Percentiles rank a stretch among this genome's conserved stretches.
Conservation (phyloP, 2,113 vertebrate genomes). For the Petrocephalus microphthalmus region DNA sequence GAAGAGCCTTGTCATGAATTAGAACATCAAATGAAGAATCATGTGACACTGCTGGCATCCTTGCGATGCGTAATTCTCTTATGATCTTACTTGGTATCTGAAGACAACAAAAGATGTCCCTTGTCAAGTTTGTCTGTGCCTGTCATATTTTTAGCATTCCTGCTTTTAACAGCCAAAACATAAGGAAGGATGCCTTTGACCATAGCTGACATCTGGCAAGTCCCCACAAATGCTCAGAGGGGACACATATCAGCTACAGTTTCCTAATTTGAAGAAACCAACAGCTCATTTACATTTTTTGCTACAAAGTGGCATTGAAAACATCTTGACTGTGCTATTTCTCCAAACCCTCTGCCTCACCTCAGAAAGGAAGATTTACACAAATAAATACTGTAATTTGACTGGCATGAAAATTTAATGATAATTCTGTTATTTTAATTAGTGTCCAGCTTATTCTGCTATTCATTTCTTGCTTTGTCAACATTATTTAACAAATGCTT, state of each 20-base stretch:
- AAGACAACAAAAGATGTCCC: neutral
- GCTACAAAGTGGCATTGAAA: neutral
- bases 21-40: neutral
- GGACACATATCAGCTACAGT: neutral
- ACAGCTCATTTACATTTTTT: neutral
- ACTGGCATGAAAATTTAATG: too few species aligned
- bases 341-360: neutral
- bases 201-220: neutral
- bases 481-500: neutral
- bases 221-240: neutral
- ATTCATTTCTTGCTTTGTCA: neutral
- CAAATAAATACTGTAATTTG: neutral
- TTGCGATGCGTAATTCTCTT: neutral
- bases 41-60: neutral
- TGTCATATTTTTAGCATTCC: neutral
- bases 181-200: neutral
- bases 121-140: neutral
- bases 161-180: neutral
- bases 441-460: neutral
- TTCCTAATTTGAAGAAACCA: constrained; percentile 13
- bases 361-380: neutral
- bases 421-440: neutral
- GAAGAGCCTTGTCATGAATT: neutral
- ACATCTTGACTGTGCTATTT: neutral
- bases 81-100: neutral